Percentiles rank a stretch among this genome's conserved stretches.
Evolutionary conservation across 2,888 invertebrate genomes (phyloP).

Genomic region (Drosophila lutescens): DNA sequence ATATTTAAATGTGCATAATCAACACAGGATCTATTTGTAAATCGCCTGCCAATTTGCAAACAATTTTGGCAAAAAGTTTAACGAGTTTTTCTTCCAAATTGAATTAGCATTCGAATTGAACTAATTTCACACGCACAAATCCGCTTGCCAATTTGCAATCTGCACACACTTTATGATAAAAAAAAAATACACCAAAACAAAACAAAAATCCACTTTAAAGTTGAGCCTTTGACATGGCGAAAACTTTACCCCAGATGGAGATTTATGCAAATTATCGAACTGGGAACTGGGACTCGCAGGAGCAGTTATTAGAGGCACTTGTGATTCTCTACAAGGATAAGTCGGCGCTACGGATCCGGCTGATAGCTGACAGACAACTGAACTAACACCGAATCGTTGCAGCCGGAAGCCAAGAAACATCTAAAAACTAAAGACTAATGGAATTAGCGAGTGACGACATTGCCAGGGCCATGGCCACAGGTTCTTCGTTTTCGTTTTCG

Average conservation of each 20-base stretch:
- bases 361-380: slow-evolving; percentile 34
- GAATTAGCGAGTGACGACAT: slow-evolving; percentile 48
- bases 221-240: slow-evolving; percentile 19
- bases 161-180: slow-evolving; percentile 11
- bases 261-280: slow-evolving; percentile 18
- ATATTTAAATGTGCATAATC: not conserved
- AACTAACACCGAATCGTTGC: slow-evolving; percentile 24
- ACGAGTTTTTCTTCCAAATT: slow-evolving; percentile 22
- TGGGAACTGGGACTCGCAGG: slow-evolving; percentile 5
- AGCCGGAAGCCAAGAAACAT: slow-evolving; percentile 44
- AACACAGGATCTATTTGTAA: not conserved
- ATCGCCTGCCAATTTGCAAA: slow-evolving; percentile 1
- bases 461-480: slow-evolving; percentile 41
- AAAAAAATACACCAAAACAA: slow-evolving; percentile 10
- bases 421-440: slow-evolving; percentile 33
- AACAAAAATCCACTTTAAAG: slow-evolving; percentile 21
- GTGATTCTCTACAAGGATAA: not conserved
- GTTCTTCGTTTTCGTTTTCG: slow-evolving; percentile 8
- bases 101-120: slow-evolving; percentile 29
- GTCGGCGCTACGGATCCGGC: slow-evolving; percentile 16
- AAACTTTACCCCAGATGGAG: slow-evolving; percentile 9
- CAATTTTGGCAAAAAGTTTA: slow-evolving; percentile 8
- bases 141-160: slow-evolving; percentile 19
- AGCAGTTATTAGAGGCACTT: not conserved
- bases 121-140: slow-evolving; percentile 23